These are phyloP conservation scores for Macrocentrus cingulum DNA, from an alignment of 1,140 invertebrate genomes.

Conservation along the genomic window DNA sequence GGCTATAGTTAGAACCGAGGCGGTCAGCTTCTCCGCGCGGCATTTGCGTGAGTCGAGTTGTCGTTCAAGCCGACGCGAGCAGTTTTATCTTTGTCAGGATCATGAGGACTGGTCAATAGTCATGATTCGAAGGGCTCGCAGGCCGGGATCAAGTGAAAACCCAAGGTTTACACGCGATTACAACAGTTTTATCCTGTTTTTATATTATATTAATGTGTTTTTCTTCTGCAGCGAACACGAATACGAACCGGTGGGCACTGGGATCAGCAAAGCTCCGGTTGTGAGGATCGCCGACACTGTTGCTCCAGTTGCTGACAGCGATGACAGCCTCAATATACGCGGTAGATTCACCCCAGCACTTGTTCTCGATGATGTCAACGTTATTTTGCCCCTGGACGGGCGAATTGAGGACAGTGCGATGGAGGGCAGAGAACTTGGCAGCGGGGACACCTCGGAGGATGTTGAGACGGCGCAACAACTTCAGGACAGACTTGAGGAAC, in stretches of 20 bases:
- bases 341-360: constrained; percentile 42
- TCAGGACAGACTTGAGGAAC: constrained; percentile 63
- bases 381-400: constrained; percentile 53
- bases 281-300: constrained; percentile 55
- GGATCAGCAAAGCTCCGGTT: constrained; percentile 50
- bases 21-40: constrained; percentile 41
- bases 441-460: constrained; percentile 47
- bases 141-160: too few relatives aligned
- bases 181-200: too few relatives aligned
- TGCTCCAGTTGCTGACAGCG: constrained; percentile 55
- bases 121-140: too few relatives aligned
- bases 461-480: constrained; percentile 47
- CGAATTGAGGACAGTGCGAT: constrained; percentile 53
- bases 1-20: constrained; percentile 54
- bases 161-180: too few relatives aligned
- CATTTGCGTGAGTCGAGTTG: constrained; percentile 38
- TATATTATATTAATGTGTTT: too few relatives aligned
- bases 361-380: constrained; percentile 48
- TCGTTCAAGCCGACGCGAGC: constrained; percentile 11
- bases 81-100: constrained; percentile 6
- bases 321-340: constrained; percentile 55
- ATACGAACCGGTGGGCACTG: constrained; percentile 74
- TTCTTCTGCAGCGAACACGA: constrained; percentile 69
- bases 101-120: background rate
- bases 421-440: constrained; percentile 50